phyloP scores from a whole-genome alignment of 2,888 invertebrate genomes.

The Graphium colonna region DNA sequence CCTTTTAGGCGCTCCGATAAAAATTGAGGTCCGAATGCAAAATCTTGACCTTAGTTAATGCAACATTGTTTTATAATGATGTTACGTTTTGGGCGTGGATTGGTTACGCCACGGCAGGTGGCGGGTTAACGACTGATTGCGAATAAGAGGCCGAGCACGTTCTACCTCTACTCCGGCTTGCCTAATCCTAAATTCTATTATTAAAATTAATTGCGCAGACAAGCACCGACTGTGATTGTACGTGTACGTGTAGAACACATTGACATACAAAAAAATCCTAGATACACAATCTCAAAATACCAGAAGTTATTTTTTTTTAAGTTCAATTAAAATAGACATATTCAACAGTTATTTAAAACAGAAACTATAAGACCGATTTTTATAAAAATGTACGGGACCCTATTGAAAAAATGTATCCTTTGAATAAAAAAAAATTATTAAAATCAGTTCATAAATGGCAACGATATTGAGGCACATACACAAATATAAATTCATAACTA shows the following conservation, averaged over 20 bases:
- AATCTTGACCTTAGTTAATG: conserved; percentile 35
- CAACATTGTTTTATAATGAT: conserved; percentile 35
- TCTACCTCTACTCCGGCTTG: conserved; percentile 32
- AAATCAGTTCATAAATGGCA: too few relatives aligned
- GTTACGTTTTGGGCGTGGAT: conserved; percentile 32
- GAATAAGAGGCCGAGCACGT: conserved; percentile 43
- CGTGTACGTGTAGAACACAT: conserved; percentile 6
- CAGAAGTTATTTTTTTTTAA: too few relatives aligned
- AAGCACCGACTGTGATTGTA: conserved; percentile 24
- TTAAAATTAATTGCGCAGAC: conserved; percentile 39
- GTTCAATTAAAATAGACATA: too few relatives aligned
- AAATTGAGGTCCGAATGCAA: conserved; percentile 15
- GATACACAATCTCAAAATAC: too few relatives aligned
- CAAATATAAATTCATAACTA: too few relatives aligned
- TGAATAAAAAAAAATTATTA: too few relatives aligned
- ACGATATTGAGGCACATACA: too few relatives aligned
- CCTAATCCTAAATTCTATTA: conserved; percentile 38
- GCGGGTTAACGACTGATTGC: conserved; percentile 55
- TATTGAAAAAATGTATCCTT: too few relatives aligned
- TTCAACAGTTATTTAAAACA: too few relatives aligned
- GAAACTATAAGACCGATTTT: too few relatives aligned
- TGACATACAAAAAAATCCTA: conserved; percentile 6
- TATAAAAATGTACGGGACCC: too few relatives aligned
- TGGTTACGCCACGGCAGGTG: conserved; percentile 42
- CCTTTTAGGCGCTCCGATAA: background rate